Evolutionary conservation across 2,888 invertebrate genomes (phyloP).

Genomic region (Pachydiplax longipennis): DNA sequence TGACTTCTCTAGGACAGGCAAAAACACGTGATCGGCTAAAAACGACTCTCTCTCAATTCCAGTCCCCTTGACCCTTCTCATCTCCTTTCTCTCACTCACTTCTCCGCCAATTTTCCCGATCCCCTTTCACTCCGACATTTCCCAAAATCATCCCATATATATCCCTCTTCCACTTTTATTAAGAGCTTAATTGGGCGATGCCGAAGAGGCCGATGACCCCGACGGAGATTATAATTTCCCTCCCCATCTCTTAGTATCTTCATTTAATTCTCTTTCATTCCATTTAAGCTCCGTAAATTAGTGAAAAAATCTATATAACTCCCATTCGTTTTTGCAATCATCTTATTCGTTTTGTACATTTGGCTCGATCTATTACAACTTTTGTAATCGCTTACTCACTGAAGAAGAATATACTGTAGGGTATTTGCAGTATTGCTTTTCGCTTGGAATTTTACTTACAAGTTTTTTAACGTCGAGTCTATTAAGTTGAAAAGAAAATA

Average conservation of each 20-base stretch:
- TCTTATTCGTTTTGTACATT: not conserved
- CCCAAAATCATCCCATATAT: not conserved
- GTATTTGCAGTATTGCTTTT: too few relatives aligned
- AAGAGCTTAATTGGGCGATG: not conserved
- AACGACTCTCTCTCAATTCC: not conserved
- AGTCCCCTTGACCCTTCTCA: not conserved
- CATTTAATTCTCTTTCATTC: not conserved
- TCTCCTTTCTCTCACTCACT: not conserved
- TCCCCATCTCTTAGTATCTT: not conserved
- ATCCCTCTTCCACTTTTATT: not conserved
- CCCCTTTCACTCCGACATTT: not conserved
- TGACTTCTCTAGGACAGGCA: too few relatives aligned
- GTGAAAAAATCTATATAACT: not conserved
- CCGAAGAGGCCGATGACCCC: not conserved
- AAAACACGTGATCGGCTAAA: too few relatives aligned
- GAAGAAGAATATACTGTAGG: too few relatives aligned
- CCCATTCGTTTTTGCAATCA: not conserved
- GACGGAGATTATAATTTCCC: not conserved
- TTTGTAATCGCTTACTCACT: too few relatives aligned
- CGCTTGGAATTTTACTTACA: too few relatives aligned
- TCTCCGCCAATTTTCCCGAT: not conserved
- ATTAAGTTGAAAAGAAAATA: too few relatives aligned
- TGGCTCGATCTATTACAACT: too few relatives aligned
- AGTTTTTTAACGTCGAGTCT: too few relatives aligned
- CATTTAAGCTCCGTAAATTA: not conserved